These are phyloP conservation scores for Dermochelys coriacea DNA, from an alignment of 2,797 vertebrate genomes.

Conservation along the genomic window DNA sequence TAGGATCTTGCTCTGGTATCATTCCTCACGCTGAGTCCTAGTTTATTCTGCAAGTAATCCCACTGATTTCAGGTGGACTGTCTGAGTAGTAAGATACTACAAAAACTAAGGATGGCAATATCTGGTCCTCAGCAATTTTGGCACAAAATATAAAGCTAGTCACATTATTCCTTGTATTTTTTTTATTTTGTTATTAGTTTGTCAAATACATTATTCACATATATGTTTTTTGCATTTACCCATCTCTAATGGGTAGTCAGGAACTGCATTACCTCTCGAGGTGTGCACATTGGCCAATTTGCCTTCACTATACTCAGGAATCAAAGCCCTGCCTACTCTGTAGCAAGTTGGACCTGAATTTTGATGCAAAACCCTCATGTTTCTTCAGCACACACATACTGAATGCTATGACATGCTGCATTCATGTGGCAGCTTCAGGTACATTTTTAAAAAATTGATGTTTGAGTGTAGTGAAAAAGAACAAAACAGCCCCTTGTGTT, in stretches of 20 bases:
- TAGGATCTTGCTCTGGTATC: neutral
- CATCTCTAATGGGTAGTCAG: neutral
- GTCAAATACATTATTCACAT: neutral
- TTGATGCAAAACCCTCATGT: neutral
- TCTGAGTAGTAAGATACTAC: neutral
- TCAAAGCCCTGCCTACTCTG: neutral
- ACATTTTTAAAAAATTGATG: neutral
- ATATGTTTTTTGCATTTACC: neutral
- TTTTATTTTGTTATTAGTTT: neutral
- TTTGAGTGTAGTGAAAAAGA: neutral
- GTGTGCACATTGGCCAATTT: neutral
- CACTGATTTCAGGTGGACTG: neutral
- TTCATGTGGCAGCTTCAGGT: neutral
- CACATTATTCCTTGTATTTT: neutral
- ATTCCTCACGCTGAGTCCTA: neutral
- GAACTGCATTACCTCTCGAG: neutral
- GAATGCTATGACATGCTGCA: neutral
- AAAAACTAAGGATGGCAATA: neutral
- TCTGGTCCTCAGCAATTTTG: neutral
- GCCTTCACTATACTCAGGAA: neutral
- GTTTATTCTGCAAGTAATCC: neutral
- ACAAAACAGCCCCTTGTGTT: neutral
- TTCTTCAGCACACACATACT: neutral
- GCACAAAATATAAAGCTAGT: neutral
- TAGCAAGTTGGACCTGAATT: neutral